Conservation (phyloP, 30 jellyfish, hydroid and myxozoan genomes). For the Aurelia aurita region DNA sequence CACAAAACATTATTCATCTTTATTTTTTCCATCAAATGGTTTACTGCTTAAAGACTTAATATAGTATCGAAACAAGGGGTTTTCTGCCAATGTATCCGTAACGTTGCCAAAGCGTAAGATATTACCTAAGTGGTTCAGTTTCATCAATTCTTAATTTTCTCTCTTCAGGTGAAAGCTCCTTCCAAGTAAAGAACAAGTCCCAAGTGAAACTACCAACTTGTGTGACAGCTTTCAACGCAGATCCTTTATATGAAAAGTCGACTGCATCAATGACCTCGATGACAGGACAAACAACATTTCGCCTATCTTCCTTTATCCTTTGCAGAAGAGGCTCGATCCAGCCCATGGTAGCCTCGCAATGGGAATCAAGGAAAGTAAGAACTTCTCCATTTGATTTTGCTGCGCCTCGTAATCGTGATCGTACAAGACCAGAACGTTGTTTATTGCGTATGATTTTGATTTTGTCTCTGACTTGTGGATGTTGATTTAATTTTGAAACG, state of each 20-base stretch:
- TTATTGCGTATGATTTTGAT: conserved; percentile 61
- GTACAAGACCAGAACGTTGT: conserved; percentile 81
- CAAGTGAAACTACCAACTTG: conserved; percentile 96
- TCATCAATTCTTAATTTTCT: conserved; percentile 64
- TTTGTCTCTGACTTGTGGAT: conserved; percentile 49
- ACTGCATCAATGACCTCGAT: conserved; percentile 82
- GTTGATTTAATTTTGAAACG: conserved; percentile 46
- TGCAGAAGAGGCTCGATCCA: conserved; percentile 91
- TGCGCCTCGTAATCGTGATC: conserved; percentile 95
- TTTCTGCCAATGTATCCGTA: no score
- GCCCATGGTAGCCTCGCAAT: conserved; percentile 91
- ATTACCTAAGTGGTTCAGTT: conserved; percentile 84
- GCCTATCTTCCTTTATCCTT: conserved; percentile 70
- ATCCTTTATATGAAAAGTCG: conserved; percentile 88
- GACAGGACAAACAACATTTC: conserved; percentile 94
- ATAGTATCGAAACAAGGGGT: no score
- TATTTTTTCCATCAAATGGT: no score
- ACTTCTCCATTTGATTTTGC: conserved; percentile 79
- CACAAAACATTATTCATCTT: no score
- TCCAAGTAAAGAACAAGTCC: conserved; percentile 94
- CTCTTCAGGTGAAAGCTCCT: conserved; percentile 80
- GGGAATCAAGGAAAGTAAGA: conserved; percentile 90
- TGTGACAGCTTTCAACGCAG: conserved; percentile 72
- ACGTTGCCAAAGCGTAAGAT: no score
- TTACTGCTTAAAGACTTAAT: no score